Conservation (phyloP, 2,797 vertebrate genomes). For the Phyllotis vaccarum region DNA sequence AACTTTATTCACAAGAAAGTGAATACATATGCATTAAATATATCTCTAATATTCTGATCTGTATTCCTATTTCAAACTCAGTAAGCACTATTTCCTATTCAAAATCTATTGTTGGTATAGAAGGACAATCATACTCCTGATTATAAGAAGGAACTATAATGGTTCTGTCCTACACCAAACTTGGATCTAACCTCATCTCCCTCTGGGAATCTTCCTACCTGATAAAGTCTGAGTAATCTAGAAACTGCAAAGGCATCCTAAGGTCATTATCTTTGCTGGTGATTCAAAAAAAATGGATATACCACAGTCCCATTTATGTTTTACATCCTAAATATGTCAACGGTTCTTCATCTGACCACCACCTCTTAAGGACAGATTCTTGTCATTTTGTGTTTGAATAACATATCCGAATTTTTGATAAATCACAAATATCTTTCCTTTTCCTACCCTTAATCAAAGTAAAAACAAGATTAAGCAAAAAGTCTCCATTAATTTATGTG, state of each 20-base stretch:
- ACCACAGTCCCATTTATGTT: not conserved
- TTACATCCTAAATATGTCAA: not conserved
- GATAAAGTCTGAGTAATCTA: not conserved
- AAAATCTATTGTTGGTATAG: not conserved
- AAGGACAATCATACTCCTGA: not conserved
- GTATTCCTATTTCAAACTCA: not conserved
- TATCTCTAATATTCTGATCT: not conserved
- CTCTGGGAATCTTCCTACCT: not conserved
- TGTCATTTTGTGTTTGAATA: not conserved
- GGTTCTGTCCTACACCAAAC: accelerated
- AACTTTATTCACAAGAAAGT: not conserved
- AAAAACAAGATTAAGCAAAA: not conserved
- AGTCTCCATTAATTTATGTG: not conserved
- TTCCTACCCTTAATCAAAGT: not conserved
- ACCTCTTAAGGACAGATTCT: not conserved
- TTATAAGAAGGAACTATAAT: not conserved
- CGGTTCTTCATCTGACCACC: not conserved
- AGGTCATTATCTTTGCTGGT: not conserved
- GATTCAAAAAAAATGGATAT: not conserved
- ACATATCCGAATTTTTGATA: not conserved
- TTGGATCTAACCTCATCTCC: not conserved
- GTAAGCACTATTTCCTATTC: not conserved
- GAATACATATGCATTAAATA: not conserved
- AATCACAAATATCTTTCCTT: not conserved
- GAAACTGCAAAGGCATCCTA: not conserved